Base-by-base conservation (phyloP, 2,888 invertebrate species). In the Lasius fuliginosus region DNA sequence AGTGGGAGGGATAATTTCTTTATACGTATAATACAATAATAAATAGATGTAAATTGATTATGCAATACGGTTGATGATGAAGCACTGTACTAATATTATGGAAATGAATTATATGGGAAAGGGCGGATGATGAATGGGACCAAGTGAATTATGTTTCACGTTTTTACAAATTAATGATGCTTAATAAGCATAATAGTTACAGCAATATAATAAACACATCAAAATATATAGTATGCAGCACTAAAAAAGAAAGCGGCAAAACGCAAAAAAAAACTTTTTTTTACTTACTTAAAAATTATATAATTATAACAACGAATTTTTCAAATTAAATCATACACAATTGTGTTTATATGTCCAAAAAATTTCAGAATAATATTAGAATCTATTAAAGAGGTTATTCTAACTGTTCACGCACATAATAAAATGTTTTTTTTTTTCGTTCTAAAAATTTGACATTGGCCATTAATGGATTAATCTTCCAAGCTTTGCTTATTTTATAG, bases 1-100 rank as follows among this genome's bases (percentile, higher is more conserved):
- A 74, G n/a, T n/a, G 30, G 40, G 27, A n/a, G 27, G 30, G 12
- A 36, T 36, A 42, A 62, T 62, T 42, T 46, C 15, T 4, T 75
- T 12, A 33, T 36, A 23, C 0, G 23, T 23, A 71, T 36, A 27
- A 53, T 36, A 46, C 15, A 42, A 62, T 65, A 67, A 46, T 67
- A 18, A 64, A 67, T 79, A 68, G 18, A 69, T 79, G 58, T 58
- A 69, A 79, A 60, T 58, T 79, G 68, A 68, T 79, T 69, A 60
- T 58, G 46, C 33, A 18, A 79, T 68, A 67, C 40, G 58, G 18
- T 79, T 23, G 68, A 79, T 42, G 69, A 60, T 79, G 46, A 69
- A 36, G 42, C 33, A 58, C 15, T 30, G 6, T 79, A 42, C 42
- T 79, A 46, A 79, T 79, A 79, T 69, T 11, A 46, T n/a, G 58